Evolutionary conservation across 2,113 vertebrate species (phyloP).

Genomic region (Sakesphorus luctuosus): DNA sequence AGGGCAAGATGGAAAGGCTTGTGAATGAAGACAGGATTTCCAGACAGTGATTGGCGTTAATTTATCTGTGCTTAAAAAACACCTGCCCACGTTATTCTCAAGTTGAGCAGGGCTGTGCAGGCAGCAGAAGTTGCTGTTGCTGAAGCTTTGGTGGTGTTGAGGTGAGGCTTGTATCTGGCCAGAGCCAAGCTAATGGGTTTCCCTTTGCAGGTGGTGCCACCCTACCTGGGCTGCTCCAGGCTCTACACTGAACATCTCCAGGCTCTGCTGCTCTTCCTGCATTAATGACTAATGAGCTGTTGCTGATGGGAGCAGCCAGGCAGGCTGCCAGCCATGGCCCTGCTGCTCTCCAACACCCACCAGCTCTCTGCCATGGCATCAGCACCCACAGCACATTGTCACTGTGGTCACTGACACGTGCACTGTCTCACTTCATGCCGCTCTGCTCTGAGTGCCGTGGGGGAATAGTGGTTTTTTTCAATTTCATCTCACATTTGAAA

Average conservation of each 20-base stretch:
- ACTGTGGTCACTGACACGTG: not conserved
- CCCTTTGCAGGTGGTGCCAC: not conserved
- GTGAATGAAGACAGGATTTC: not conserved
- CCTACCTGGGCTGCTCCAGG: not conserved
- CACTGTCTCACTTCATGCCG: fast-evolving
- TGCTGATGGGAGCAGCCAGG: not conserved
- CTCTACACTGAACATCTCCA: constrained; percentile 3
- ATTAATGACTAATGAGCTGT: not conserved
- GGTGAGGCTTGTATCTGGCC: not conserved
- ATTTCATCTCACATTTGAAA: constrained; percentile 40
- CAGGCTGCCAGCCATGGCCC: not conserved
- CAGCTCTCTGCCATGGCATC: fast-evolving
- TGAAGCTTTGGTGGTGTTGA: not conserved
- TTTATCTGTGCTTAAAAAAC: not conserved
- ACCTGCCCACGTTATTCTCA: not conserved
- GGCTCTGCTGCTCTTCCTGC: not conserved
- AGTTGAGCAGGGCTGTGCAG: not conserved
- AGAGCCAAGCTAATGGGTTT: not conserved
- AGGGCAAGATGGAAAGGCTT: not conserved
- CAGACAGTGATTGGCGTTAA: not conserved
- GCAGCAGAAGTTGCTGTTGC: not conserved
- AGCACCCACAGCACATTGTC: fast-evolving
- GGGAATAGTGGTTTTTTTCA: not conserved
- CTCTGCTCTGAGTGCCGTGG: not conserved
- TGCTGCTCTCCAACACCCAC: not conserved